Percentiles rank a stretch among this genome's conserved stretches.
phyloP scores from a whole-genome alignment of 2,797 vertebrate species.

The Serranus cabrilla region DNA sequence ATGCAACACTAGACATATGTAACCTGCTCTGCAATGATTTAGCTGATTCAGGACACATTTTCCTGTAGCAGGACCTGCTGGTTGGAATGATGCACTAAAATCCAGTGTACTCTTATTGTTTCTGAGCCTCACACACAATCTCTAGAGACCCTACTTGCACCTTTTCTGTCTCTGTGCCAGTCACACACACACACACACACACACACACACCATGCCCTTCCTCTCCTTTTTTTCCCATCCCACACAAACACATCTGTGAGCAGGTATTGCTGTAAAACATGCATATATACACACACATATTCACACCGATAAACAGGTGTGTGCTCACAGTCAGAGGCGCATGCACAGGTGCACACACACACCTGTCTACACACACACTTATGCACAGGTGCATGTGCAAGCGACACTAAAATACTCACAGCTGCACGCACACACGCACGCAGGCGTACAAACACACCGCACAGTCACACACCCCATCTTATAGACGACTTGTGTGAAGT shows the following conservation, averaged over 20 bases:
- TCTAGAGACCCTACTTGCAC: slow-evolving; percentile 44
- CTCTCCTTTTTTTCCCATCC: slow-evolving; percentile 1
- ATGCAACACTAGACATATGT: background rate
- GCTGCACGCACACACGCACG: slow-evolving; percentile 3
- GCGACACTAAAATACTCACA: slow-evolving; percentile 15
- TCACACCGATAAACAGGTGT: slow-evolving; percentile 34
- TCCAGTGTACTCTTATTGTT: slow-evolving; percentile 32
- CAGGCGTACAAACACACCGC: slow-evolving; percentile 9
- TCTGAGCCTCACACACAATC: slow-evolving; percentile 36
- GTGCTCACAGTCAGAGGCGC: slow-evolving; percentile 8
- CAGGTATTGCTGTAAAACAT: slow-evolving; percentile 11
- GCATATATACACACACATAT: slow-evolving; percentile 8
- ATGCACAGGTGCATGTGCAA: slow-evolving; percentile 24
- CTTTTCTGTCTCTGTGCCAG: slow-evolving; percentile 36
- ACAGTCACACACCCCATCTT: slow-evolving; percentile 39
- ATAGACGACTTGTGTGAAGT: slow-evolving; percentile 61
- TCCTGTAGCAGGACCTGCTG: slow-evolving; percentile 3
- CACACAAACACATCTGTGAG: background rate
- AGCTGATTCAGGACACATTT: background rate
- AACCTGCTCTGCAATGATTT: background rate
- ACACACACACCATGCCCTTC: background rate
- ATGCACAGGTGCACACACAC: slow-evolving; percentile 27
- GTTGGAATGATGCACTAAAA: slow-evolving; percentile 18
- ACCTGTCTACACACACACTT: slow-evolving; percentile 8
- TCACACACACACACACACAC: background rate